A percentile compares a stretch with the other conserved stretches of the same genome.
Evolutionary conservation across 2,888 invertebrate genomes (phyloP).

Genomic region (Lycocerus yunnanus): DNA sequence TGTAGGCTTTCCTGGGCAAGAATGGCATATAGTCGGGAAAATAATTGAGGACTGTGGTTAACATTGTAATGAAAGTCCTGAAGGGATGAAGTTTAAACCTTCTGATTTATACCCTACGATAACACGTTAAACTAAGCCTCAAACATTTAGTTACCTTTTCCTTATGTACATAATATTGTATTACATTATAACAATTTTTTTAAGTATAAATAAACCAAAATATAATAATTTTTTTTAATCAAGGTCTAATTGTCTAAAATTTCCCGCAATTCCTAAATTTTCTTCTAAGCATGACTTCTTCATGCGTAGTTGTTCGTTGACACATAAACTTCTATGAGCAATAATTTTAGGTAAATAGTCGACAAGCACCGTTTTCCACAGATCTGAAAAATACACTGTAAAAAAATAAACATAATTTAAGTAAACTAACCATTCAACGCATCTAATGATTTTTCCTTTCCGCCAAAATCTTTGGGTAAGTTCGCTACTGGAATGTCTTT

Average conservation of each 20-base stretch:
- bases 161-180: too few species aligned
- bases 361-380: conserved; percentile 31
- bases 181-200: too few species aligned
- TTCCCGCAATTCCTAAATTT: conserved; percentile 42
- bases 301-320: conserved; percentile 39
- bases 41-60: too few species aligned
- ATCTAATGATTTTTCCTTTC: conserved; percentile 7
- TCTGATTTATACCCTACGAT: too few species aligned
- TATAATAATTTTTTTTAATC: too few species aligned
- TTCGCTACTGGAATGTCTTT: background rate
- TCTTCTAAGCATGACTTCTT: conserved; percentile 37
- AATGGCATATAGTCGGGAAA: too few species aligned
- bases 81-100: too few species aligned
- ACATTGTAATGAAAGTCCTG: too few species aligned
- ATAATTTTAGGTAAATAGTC: conserved; percentile 31
- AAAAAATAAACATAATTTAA: background rate
- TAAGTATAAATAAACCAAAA: too few species aligned
- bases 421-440: conserved; percentile 3
- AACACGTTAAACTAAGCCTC: too few species aligned
- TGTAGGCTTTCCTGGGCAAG: too few species aligned
- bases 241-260: conserved; percentile 41
- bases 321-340: conserved; percentile 11
- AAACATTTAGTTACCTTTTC: too few species aligned
- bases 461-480: conserved; percentile 12
- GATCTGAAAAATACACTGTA: conserved; percentile 30